Conservation (phyloP, 2,888 invertebrate species). For the Lordiphosa andalusiaca region DNA sequence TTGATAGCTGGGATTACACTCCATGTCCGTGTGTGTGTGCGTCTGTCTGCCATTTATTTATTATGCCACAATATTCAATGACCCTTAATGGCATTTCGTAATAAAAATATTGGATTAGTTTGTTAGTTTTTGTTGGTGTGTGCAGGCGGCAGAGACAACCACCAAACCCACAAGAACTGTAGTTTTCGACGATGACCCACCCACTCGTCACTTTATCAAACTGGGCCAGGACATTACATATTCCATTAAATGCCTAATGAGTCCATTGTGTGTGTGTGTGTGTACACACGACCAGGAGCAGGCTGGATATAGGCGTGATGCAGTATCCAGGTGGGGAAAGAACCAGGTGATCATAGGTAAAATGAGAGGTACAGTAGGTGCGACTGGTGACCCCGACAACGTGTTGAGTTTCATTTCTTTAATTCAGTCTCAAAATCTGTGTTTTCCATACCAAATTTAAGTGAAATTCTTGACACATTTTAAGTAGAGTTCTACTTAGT, state of each 20-base stretch:
- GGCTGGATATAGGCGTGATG: not conserved
- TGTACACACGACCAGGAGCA: constrained; percentile 16
- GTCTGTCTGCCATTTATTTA: constrained; percentile 60
- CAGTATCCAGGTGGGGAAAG: too few relatives aligned
- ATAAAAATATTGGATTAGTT: constrained; percentile 76
- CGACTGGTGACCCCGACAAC: too few relatives aligned
- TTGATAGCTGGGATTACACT: constrained; percentile 69
- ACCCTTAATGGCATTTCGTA: constrained; percentile 75
- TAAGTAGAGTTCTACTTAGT: too few relatives aligned
- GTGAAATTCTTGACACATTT: too few relatives aligned
- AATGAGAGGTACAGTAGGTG: too few relatives aligned
- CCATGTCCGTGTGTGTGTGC: constrained; percentile 15
- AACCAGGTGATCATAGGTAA: too few relatives aligned
- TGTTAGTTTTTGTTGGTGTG: constrained; percentile 59
- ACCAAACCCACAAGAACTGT: constrained; percentile 11
- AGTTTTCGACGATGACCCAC: not conserved
- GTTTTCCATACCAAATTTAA: too few relatives aligned
- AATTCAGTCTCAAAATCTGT: too few relatives aligned
- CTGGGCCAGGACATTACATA: constrained; percentile 54
- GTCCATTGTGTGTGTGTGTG: constrained; percentile 64
- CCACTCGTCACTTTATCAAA: constrained; percentile 61
- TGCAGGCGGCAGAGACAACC: constrained; percentile 8
- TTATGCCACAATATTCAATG: constrained; percentile 75
- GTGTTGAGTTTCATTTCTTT: too few relatives aligned
- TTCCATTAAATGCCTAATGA: constrained; percentile 72